phyloP scores from a whole-genome alignment of 1,140 invertebrate species.

The Acyrthosiphon pisum region DNA sequence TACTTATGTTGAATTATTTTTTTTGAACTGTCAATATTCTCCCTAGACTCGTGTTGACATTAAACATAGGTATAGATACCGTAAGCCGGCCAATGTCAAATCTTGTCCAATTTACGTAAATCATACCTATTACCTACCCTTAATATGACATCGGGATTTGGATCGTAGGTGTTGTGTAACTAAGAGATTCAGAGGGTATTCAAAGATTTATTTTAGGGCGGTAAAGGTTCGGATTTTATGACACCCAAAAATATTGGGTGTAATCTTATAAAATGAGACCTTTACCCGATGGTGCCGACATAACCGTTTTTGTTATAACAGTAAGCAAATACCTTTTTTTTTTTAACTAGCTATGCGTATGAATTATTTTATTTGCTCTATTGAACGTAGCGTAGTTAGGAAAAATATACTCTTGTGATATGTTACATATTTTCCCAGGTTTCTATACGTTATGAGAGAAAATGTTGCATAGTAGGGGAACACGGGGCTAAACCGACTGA shows the following conservation, averaged over 20 bases:
- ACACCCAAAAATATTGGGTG: background rate
- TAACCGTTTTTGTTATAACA: background rate
- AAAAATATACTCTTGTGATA: background rate
- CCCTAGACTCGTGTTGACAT: background rate
- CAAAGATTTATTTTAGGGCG: background rate
- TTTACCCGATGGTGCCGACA: background rate
- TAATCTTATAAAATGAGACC: conserved; percentile 9
- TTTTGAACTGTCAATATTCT: background rate
- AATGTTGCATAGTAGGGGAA: background rate
- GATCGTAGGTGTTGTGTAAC: background rate
- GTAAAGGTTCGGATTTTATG: background rate
- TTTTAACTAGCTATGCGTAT: background rate
- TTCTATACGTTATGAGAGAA: background rate
- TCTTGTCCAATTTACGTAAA: conserved; percentile 6
- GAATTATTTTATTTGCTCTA: background rate
- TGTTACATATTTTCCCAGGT: background rate
- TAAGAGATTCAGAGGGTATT: background rate
- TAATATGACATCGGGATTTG: background rate
- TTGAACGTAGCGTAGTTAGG: background rate
- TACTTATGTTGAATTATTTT: background rate
- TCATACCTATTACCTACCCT: background rate
- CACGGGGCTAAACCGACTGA: too few species aligned
- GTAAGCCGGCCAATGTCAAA: background rate
- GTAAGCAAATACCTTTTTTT: background rate
- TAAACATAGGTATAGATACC: background rate